A percentile compares a stretch with the other conserved stretches of the same genome.
Conservation (phyloP, 1,140 invertebrate species). For the Leptinotarsa defecta region DNA sequence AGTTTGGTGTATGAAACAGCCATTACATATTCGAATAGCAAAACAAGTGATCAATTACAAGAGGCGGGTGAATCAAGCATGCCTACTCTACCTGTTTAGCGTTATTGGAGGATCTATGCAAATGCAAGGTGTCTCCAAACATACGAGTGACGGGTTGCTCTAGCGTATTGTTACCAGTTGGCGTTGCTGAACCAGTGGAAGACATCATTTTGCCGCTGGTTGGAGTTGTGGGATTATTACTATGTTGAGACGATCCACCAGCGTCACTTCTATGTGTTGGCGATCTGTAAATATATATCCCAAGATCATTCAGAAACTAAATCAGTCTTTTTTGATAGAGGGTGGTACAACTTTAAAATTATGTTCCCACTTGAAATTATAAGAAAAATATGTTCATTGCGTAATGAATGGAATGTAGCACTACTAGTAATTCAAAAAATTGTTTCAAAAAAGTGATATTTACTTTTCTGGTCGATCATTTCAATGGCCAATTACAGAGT, state of each 20-base stretch:
- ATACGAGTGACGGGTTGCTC: conserved; percentile 60
- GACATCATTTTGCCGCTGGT: conserved; percentile 37
- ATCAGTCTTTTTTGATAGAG: too few species aligned
- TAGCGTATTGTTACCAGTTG: conserved; percentile 60
- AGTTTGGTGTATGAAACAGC: neutral
- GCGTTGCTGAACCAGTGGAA: conserved; percentile 51
- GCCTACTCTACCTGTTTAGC: conserved; percentile 58
- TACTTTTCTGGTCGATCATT: too few species aligned
- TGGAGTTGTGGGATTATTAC: conserved; percentile 36
- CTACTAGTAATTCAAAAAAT: too few species aligned
- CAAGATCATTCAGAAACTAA: too few species aligned
- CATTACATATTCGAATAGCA: neutral
- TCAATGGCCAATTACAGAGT: too few species aligned
- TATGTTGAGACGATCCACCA: conserved; percentile 35
- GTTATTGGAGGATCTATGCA: conserved; percentile 56
- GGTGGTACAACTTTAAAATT: too few species aligned
- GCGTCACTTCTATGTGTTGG: conserved; percentile 46
- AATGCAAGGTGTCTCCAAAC: conserved; percentile 64
- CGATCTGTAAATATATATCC: conserved; percentile 41
- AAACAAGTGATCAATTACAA: conserved; percentile 11
- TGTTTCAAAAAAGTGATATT: neutral
- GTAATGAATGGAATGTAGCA: too few species aligned
- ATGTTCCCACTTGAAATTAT: too few species aligned
- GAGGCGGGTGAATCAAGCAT: conserved; percentile 6
- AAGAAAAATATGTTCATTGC: too few species aligned